Conservation (phyloP, 1,140 invertebrate genomes). For the Drosophila kikkawai region DNA sequence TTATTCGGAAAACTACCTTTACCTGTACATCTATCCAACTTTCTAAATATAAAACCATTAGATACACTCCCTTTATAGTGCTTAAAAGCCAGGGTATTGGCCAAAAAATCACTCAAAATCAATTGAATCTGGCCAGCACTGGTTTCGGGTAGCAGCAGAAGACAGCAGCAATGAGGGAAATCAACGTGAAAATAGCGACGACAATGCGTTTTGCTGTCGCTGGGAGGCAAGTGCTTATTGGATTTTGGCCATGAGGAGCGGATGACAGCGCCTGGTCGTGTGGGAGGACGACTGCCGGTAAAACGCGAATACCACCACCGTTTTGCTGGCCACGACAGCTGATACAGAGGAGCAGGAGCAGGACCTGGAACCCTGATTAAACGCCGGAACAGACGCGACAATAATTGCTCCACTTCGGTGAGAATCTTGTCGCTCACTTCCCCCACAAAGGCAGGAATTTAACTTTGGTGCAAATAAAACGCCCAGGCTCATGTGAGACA, state of each 20-base stretch:
- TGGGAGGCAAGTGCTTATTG: slow-evolving; percentile 67
- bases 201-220: slow-evolving; percentile 62
- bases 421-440: slow-evolving; percentile 9
- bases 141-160: slow-evolving; percentile 3
- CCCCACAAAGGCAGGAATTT: slow-evolving; percentile 12
- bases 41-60: background rate
- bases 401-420: slow-evolving; percentile 46
- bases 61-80: background rate
- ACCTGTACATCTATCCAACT: background rate
- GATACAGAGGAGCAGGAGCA: background rate
- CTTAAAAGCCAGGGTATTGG: slow-evolving; percentile 12
- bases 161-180: slow-evolving; percentile 36
- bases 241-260: slow-evolving; percentile 63
- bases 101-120: slow-evolving; percentile 68
- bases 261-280: slow-evolving; percentile 50
- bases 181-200: slow-evolving; percentile 66
- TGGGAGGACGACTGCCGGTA: background rate
- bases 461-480: slow-evolving; percentile 57
- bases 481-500: slow-evolving; percentile 54
- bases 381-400: slow-evolving; percentile 13
- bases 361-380: slow-evolving; percentile 17
- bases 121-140: slow-evolving; percentile 72
- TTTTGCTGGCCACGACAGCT: slow-evolving; percentile 35
- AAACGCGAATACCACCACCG: background rate
- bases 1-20: background rate